Conservation (phyloP, 2,888 invertebrate species). For the Rambutsinella grinnellia region DNA sequence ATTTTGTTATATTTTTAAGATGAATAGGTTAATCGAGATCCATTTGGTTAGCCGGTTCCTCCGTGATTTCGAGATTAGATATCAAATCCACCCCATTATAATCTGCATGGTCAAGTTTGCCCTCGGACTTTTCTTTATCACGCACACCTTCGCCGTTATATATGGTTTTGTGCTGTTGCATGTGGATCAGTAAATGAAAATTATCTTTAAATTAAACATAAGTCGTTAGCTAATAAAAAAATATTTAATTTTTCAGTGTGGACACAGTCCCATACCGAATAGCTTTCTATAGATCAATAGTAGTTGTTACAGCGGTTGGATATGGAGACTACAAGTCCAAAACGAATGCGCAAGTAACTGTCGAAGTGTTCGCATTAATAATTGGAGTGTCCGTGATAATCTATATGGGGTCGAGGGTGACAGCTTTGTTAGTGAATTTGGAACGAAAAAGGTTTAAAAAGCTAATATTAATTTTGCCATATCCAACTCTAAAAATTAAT, state of each 20-base stretch:
- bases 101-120: constrained; percentile 38
- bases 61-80: constrained; percentile 14
- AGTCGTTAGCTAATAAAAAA: neutral
- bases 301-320: constrained; percentile 53
- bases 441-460: constrained; percentile 56
- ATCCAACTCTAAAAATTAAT: neutral
- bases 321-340: constrained; percentile 55
- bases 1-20: constrained; percentile 59
- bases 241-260: neutral
- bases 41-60: constrained; percentile 44
- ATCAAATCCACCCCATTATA: constrained; percentile 29
- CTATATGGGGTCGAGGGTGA: constrained; percentile 56
- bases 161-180: constrained; percentile 51
- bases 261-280: constrained; percentile 1
- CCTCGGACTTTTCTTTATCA: constrained; percentile 40
- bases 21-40: constrained; percentile 53
- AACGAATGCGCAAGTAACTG: constrained; percentile 34
- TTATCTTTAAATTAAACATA: neutral
- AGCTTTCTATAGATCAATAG: constrained; percentile 58
- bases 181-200: constrained; percentile 8
- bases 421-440: constrained; percentile 58
- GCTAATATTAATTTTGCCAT: no score
- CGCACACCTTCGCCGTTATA: constrained; percentile 52
- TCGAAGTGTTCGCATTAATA: constrained; percentile 45
- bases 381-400: constrained; percentile 48